A percentile compares a stretch with the other conserved stretches of the same genome.
These are phyloP conservation scores for Lateolabrax maculatus DNA, from an alignment of 2,797 vertebrate species.

Conservation along the genomic window DNA sequence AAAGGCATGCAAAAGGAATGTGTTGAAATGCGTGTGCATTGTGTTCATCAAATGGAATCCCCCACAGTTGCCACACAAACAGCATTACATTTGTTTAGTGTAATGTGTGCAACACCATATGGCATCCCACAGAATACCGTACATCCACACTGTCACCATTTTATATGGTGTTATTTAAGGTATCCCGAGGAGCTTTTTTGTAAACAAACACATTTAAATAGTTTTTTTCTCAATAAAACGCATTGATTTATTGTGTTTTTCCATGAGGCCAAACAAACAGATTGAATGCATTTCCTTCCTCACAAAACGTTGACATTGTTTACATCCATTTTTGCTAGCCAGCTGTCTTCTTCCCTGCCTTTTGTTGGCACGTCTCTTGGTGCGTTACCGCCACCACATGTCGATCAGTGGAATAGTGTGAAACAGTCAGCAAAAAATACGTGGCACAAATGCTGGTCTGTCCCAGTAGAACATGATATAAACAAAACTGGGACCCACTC, in stretches of 20 bases:
- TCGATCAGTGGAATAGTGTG: neutral
- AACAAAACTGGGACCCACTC: neutral
- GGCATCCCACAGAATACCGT: neutral
- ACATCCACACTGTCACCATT: neutral
- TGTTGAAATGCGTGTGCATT: neutral
- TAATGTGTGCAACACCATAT: neutral
- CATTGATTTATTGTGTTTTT: neutral
- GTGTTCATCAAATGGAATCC: conserved; percentile 1
- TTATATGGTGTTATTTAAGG: neutral
- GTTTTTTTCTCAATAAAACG: neutral
- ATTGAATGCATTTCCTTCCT: neutral
- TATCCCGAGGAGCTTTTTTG: neutral
- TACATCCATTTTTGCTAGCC: neutral
- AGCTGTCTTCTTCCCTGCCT: neutral
- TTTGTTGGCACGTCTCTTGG: neutral
- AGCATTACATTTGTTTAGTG: conserved; percentile 16
- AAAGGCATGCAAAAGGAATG: neutral
- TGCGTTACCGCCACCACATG: neutral
- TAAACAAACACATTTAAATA: neutral
- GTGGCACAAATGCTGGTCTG: neutral
- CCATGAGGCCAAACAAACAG: neutral
- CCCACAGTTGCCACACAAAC: neutral
- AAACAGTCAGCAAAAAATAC: neutral
- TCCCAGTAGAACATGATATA: neutral
- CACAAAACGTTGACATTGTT: neutral